These are phyloP conservation scores for Drosophila neocordata DNA, from an alignment of 1,140 invertebrate species.

Conservation along the genomic window DNA sequence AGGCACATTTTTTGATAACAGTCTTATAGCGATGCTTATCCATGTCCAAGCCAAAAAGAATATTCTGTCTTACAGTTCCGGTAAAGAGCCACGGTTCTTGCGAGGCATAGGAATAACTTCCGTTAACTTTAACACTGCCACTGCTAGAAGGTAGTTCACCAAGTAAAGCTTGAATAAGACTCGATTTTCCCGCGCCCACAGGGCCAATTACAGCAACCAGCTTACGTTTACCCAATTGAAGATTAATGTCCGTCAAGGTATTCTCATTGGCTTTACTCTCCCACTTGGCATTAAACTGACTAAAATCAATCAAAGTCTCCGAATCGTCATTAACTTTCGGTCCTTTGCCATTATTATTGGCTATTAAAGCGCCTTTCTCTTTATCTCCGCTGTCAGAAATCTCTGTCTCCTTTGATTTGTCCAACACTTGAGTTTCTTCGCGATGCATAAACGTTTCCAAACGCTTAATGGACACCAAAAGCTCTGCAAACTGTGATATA, in stretches of 20 bases:
- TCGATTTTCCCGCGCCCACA: constrained; percentile 86
- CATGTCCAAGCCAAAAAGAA: constrained; percentile 88
- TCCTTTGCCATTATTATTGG: constrained; percentile 36
- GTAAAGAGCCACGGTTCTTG: constrained; percentile 84
- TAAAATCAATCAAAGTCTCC: constrained; percentile 57
- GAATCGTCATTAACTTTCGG: constrained; percentile 36
- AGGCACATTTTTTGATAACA: constrained; percentile 86
- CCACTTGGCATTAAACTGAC: constrained; percentile 65
- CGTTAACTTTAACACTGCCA: constrained; percentile 52
- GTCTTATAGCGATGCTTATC: constrained; percentile 86
- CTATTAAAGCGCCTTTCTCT: constrained; percentile 8
- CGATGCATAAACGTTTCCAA: constrained; percentile 88
- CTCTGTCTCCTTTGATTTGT: constrained; percentile 37
- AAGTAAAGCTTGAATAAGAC: constrained; percentile 83
- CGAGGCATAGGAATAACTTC: constrained; percentile 66
- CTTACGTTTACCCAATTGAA: constrained; percentile 82
- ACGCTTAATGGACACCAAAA: constrained; percentile 87
- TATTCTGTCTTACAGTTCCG: constrained; percentile 88
- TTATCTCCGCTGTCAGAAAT: not conserved
- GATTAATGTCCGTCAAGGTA: constrained; percentile 55
- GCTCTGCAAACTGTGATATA: constrained; percentile 87
- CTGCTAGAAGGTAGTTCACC: constrained; percentile 60
- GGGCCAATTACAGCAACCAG: constrained; percentile 86
- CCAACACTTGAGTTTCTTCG: constrained; percentile 84
- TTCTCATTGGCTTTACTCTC: constrained; percentile 46